These are phyloP conservation scores for Tribolium madens DNA, from an alignment of 1,140 invertebrate genomes.

Conservation along the genomic window DNA sequence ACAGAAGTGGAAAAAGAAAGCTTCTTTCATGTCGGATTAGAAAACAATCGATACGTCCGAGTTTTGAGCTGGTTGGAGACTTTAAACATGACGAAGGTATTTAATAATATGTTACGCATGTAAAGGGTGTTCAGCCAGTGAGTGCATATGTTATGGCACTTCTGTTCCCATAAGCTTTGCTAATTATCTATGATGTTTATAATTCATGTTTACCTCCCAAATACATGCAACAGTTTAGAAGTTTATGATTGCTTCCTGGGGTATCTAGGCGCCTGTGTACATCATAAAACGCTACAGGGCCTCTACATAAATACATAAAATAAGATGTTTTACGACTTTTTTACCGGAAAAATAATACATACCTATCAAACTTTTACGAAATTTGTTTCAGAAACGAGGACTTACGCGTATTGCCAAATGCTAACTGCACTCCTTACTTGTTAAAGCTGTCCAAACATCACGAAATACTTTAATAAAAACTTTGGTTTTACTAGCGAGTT, in stretches of 20 bases:
- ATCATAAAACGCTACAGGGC: constrained; percentile 37
- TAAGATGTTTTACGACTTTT: constrained; percentile 28
- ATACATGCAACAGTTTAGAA: constrained; percentile 45
- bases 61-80: no score
- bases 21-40: not conserved
- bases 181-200: constrained; percentile 45
- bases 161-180: constrained; percentile 33
- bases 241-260: constrained; percentile 44
- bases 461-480: no score
- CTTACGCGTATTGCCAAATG: constrained; percentile 33
- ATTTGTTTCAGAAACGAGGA: constrained; percentile 5
- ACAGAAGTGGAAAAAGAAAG: not conserved
- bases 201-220: constrained; percentile 43
- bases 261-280: constrained; percentile 33
- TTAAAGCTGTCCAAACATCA: not conserved
- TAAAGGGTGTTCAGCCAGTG: constrained; percentile 9
- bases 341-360: constrained; percentile 38
- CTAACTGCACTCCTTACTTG: not conserved
- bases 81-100: constrained; percentile 2
- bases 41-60: not conserved
- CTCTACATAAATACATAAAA: constrained; percentile 36
- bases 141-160: constrained; percentile 29
- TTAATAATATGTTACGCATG: constrained; percentile 38
- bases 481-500: constrained; percentile 13
- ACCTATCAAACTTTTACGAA: constrained; percentile 38